A percentile compares a stretch with the other conserved stretches of the same genome.
These are phyloP conservation scores for Trachelipus rathkii DNA, from an alignment of 1,140 invertebrate genomes.

Conservation along the genomic window DNA sequence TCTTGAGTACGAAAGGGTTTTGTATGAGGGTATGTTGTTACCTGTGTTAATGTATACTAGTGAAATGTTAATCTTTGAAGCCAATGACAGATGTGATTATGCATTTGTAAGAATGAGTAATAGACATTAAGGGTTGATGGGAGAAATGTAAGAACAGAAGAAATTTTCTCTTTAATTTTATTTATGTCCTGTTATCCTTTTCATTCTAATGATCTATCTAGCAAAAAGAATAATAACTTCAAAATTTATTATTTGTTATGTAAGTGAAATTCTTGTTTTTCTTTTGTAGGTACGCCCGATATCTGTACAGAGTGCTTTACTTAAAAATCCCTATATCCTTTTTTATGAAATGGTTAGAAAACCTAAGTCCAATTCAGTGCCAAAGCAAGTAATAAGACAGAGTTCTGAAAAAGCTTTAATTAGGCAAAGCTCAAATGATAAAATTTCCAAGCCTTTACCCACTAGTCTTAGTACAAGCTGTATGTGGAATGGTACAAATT, in stretches of 20 bases:
- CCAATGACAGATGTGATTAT: no score
- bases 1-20: no score
- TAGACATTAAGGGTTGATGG: no score
- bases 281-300: conserved; percentile 63
- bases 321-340: conserved; percentile 80
- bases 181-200: no score
- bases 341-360: conserved; percentile 69
- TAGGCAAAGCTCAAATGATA: background rate
- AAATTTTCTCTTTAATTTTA: no score
- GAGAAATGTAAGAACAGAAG: no score
- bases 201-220: no score
- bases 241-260: no score
- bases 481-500: background rate
- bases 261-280: background rate
- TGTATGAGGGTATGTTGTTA: no score
- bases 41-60: no score
- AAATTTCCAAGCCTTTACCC: background rate
- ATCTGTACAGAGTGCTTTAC: conserved; percentile 67
- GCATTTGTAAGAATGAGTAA: no score
- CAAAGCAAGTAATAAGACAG: background rate
- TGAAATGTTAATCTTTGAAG: no score
- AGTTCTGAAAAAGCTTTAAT: background rate
- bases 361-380: background rate
- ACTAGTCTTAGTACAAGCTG: background rate
- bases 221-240: background rate